Conservation (phyloP, 2,797 vertebrate genomes). For the Ambastaia sidthimunki region DNA sequence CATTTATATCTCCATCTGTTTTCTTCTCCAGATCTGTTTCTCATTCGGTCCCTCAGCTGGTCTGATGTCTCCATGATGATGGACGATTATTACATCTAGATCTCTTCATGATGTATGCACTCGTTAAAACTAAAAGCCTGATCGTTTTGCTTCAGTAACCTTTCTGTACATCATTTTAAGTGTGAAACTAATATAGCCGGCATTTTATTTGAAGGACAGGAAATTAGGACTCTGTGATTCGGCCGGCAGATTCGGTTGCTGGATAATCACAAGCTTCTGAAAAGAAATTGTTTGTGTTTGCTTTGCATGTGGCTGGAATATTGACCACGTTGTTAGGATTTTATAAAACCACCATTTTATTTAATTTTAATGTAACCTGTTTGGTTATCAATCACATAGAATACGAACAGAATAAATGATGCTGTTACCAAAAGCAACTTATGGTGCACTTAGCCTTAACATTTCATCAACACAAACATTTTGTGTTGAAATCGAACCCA, state of each 20-base stretch:
- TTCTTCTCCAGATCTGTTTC: conserved; percentile 72
- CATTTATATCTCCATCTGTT: conserved; percentile 7
- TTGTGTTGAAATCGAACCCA: too few relatives aligned
- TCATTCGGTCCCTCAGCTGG: conserved; percentile 70
- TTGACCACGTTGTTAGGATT: conserved; percentile 19
- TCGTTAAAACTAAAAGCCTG: conserved; percentile 75
- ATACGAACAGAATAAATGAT: too few relatives aligned
- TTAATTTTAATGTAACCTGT: too few relatives aligned
- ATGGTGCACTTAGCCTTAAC: too few relatives aligned
- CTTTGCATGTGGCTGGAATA: not conserved
- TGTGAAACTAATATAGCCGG: conserved; percentile 73
- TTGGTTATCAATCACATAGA: too few relatives aligned
- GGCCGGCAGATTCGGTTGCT: conserved; percentile 21
- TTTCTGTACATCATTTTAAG: conserved; percentile 74
- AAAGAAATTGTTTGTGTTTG: conserved; percentile 23
- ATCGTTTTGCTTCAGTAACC: conserved; percentile 71
- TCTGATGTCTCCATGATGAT: conserved; percentile 75
- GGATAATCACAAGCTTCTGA: conserved; percentile 21
- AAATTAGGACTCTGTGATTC: conserved; percentile 60
- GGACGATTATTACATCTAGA: conserved; percentile 75
- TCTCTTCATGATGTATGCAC: conserved; percentile 77
- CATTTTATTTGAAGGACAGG: conserved; percentile 62
- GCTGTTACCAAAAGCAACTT: too few relatives aligned
- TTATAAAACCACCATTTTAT: too few relatives aligned
- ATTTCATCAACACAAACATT: too few relatives aligned